These are phyloP conservation scores for Blastobasis lacticolella DNA, from an alignment of 2,888 invertebrate genomes.

Conservation along the genomic window DNA sequence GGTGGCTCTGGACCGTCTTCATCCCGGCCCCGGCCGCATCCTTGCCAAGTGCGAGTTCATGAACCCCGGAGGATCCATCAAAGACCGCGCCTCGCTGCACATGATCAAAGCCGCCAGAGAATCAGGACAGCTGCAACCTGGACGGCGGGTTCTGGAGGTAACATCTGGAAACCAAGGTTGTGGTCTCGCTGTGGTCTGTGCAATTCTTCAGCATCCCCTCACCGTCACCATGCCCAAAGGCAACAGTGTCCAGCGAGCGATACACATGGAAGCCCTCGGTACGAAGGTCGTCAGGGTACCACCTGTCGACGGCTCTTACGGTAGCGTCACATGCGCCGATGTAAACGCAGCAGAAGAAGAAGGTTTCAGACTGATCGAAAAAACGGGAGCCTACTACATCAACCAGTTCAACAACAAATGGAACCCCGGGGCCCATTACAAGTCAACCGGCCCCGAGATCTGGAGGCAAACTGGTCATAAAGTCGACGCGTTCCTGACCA, in stretches of 20 bases:
- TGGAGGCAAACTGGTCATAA: conserved; percentile 61
- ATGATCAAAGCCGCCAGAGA: conserved; percentile 49
- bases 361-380: conserved; percentile 39
- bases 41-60: conserved; percentile 65
- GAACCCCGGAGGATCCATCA: conserved; percentile 64
- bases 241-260: conserved; percentile 57
- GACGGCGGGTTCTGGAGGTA: conserved; percentile 49
- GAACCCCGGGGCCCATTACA: conserved; percentile 50
- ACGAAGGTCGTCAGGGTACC: conserved; percentile 57
- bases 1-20: conserved; percentile 54
- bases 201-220: conserved; percentile 54
- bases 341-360: conserved; percentile 50
- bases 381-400: conserved; percentile 53
- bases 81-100: conserved; percentile 54
- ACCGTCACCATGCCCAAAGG: conserved; percentile 62
- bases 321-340: conserved; percentile 56
- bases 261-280: conserved; percentile 65
- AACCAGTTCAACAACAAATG: conserved; percentile 54
- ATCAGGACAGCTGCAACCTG: conserved; percentile 45
- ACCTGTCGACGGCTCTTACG: conserved; percentile 62
- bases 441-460: conserved; percentile 62
- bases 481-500: conserved; percentile 55
- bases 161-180: conserved; percentile 66
- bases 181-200: conserved; percentile 61
- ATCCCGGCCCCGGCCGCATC: conserved; percentile 56